Evolutionary conservation across 2,113 vertebrate species (phyloP).

Genomic region (human): GRCh38 chr4:108817001-108817500

Average conservation of each 20-base stretch:
- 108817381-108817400: constrained; percentile 88
- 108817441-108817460: constrained; percentile 43
- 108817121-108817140: constrained; percentile 30
- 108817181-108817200: neutral
- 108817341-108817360: neutral
- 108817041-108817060: neutral
- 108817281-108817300: constrained; percentile 6
- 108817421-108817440: constrained; percentile 98
- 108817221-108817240: constrained; percentile 1
- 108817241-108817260: neutral
- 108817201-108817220: neutral
- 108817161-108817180: constrained; percentile 40
- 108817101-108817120: neutral
- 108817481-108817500: neutral
- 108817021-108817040: constrained; percentile 53
- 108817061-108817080: neutral
- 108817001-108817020: constrained; percentile 54
- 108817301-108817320: neutral
- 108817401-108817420: constrained; percentile 99
- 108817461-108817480: constrained; percentile 43
- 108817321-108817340: constrained; percentile 43
- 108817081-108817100: neutral
- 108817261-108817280: neutral
- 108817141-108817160: neutral
- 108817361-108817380: constrained; percentile 17